phyloP scores from a whole-genome alignment of 2,888 invertebrate species.

The Leuctra nigra region DNA sequence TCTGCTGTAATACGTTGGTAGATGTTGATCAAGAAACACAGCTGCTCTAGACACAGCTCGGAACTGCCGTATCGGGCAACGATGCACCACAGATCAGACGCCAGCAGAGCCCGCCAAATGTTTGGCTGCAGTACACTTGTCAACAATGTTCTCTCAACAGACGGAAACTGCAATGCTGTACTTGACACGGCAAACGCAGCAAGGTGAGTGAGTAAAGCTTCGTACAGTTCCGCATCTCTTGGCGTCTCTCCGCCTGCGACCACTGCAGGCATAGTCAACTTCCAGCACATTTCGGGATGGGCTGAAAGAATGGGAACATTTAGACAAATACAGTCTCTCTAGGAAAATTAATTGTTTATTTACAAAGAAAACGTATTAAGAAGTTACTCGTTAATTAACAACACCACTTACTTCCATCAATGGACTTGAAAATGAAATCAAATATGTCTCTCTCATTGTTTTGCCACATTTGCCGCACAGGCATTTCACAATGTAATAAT shows the following conservation, averaged over 20 bases:
- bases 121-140: conserved; percentile 24
- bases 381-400: too few species aligned
- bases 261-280: conserved; percentile 23
- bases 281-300: conserved; percentile 26
- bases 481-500: conserved; percentile 15
- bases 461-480: conserved; percentile 21
- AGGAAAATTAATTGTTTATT: too few species aligned
- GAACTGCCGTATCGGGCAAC: conserved; percentile 28
- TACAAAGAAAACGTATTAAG: too few species aligned
- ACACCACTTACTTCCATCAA: conserved; percentile 24
- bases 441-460: conserved; percentile 10
- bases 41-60: conserved; percentile 26
- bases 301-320: conserved; percentile 26
- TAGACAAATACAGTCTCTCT: not conserved
- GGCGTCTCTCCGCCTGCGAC: conserved; percentile 22
- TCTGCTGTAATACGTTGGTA: not conserved
- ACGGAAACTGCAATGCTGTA: conserved; percentile 19
- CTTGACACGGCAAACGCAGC: conserved; percentile 24
- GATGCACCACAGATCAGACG: conserved; percentile 29
- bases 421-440: conserved; percentile 5
- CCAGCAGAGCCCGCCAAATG: conserved; percentile 27
- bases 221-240: conserved; percentile 26
- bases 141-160: conserved; percentile 24
- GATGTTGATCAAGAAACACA: conserved; percentile 9
- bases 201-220: conserved; percentile 24